phyloP scores from a whole-genome alignment of 2,888 invertebrate genomes.

The Sepiola atlantica region DNA sequence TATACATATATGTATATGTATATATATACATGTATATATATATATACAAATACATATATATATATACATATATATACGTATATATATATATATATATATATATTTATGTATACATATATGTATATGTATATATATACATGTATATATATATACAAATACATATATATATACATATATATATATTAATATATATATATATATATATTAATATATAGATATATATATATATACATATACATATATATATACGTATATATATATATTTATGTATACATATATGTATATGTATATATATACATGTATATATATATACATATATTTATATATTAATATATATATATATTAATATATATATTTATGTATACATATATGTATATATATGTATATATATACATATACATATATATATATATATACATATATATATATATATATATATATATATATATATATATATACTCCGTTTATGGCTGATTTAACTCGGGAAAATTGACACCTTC shows the following conservation, averaged over 20 bases:
- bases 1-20: background rate
- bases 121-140: background rate
- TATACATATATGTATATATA: background rate
- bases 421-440: too few relatives aligned
- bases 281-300: background rate
- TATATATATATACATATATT: too few relatives aligned
- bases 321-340: slow-evolving; percentile 43
- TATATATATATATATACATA: background rate
- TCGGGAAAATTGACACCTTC: too few relatives aligned
- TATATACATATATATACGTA: background rate
- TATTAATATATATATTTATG: background rate
- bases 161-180: slow-evolving; percentile 34
- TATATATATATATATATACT: too few relatives aligned
- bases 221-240: background rate
- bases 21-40: background rate
- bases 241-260: background rate
- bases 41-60: too few relatives aligned
- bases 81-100: slow-evolving; percentile 44
- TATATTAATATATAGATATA: background rate
- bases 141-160: background rate
- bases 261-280: background rate
- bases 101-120: background rate
- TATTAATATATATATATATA: slow-evolving; percentile 24
- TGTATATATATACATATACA: background rate
- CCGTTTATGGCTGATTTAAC: too few relatives aligned